phyloP scores from a whole-genome alignment of 2,888 invertebrate genomes.

The Hemicrepidius hirtus region DNA sequence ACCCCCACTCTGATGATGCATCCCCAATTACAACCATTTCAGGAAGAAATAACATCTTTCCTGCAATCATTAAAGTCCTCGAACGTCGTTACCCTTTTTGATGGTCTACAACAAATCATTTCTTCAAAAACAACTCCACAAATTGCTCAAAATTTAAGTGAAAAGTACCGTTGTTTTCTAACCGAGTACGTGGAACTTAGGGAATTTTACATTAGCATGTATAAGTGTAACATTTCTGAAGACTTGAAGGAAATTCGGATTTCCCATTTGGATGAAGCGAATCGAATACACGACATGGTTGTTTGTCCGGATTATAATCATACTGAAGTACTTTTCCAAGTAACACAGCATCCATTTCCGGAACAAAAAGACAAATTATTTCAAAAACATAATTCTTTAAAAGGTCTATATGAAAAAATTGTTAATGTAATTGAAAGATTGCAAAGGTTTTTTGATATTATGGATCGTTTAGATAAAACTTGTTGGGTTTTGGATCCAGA shows the following conservation, averaged over 20 bases:
- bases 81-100: slow-evolving; percentile 57
- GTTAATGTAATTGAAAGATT: slow-evolving; percentile 61
- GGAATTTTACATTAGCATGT: slow-evolving; percentile 56
- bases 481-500: slow-evolving; percentile 71
- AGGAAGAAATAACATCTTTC: slow-evolving; percentile 40
- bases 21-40: slow-evolving; percentile 48
- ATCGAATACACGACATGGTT: slow-evolving; percentile 50
- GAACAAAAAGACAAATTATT: slow-evolving; percentile 43
- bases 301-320: slow-evolving; percentile 58
- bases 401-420: slow-evolving; percentile 64
- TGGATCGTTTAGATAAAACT: slow-evolving; percentile 69
- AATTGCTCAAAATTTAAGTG: slow-evolving; percentile 22
- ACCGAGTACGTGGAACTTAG: slow-evolving; percentile 56
- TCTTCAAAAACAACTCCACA: slow-evolving; percentile 35
- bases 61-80: neutral
- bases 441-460: slow-evolving; percentile 69
- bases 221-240: slow-evolving; percentile 48
- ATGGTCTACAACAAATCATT: slow-evolving; percentile 57
- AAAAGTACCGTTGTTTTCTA: slow-evolving; percentile 39
- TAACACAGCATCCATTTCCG: slow-evolving; percentile 63
- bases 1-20: slow-evolving; percentile 50
- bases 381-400: slow-evolving; percentile 59
- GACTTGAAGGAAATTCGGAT: slow-evolving; percentile 54
- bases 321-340: slow-evolving; percentile 59
- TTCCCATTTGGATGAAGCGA: slow-evolving; percentile 49